A percentile compares a stretch with the other conserved stretches of the same genome.
Evolutionary conservation across 2,888 invertebrate genomes (phyloP).

Genomic region (Aspidiotus destructor): DNA sequence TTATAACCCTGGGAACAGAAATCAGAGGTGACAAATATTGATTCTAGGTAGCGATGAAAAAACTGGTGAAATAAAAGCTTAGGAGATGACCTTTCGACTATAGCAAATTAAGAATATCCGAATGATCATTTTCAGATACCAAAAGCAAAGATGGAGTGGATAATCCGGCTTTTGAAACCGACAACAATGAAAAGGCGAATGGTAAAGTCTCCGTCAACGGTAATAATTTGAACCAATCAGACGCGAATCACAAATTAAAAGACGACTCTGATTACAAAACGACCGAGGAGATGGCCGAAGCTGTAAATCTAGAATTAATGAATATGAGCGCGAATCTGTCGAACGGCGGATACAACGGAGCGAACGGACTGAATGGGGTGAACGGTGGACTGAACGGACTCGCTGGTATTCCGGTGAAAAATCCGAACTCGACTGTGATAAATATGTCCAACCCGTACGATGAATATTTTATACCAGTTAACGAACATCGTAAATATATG

Average conservation of each 20-base stretch:
- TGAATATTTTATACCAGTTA: constrained; percentile 75
- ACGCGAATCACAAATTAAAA: constrained; percentile 17
- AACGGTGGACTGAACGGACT: constrained; percentile 41
- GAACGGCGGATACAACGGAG: constrained; percentile 41
- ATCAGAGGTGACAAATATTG: too few relatives aligned
- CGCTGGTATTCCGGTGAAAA: constrained; percentile 50
- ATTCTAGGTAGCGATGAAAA: too few relatives aligned
- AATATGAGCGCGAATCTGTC: constrained; percentile 53
- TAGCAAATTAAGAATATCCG: too few relatives aligned
- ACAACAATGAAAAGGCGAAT: constrained; percentile 20
- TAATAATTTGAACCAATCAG: constrained; percentile 8
- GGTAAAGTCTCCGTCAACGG: constrained; percentile 2
- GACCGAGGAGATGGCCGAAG: constrained; percentile 47
- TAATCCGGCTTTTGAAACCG: constrained; percentile 38
- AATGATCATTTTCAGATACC: too few relatives aligned
- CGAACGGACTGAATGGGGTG: constrained; percentile 38
- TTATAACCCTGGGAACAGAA: too few relatives aligned
- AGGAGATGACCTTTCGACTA: too few relatives aligned
- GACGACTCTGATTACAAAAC: constrained; percentile 26
- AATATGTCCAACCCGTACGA: constrained; percentile 63
- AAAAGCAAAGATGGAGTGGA: constrained; percentile 35
- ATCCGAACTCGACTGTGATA: constrained; percentile 48
- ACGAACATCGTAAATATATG: constrained; percentile 74
- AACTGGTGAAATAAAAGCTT: too few relatives aligned
- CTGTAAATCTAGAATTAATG: constrained; percentile 69